A percentile compares a stretch with the other conserved stretches of the same genome.
phyloP scores from a whole-genome alignment of 1,140 invertebrate genomes.

The Amyelois transitella region DNA sequence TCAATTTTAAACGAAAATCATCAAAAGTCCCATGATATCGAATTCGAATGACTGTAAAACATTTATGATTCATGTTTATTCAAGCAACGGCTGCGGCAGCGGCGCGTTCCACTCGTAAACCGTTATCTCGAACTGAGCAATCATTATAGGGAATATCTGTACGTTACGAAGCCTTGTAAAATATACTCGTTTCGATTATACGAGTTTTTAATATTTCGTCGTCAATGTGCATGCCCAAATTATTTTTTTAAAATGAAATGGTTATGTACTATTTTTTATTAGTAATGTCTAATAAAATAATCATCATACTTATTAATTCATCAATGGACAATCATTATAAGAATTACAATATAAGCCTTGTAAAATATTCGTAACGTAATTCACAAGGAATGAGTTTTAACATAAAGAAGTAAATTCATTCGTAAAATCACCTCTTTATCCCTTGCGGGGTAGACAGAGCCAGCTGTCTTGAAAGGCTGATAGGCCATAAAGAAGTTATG shows the following conservation, averaged over 20 bases:
- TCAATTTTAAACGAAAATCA: conserved; percentile 5
- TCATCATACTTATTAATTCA: no score
- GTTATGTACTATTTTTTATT: no score
- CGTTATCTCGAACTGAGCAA: neutral
- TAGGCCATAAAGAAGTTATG: neutral
- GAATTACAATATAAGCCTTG: no score
- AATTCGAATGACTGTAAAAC: conserved; percentile 21
- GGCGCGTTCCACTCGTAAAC: neutral
- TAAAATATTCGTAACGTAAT: no score
- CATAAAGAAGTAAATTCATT: no score
- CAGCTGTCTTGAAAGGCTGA: neutral
- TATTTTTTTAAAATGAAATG: no score
- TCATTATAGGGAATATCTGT: conserved; percentile 1
- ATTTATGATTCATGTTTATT: conserved; percentile 38
- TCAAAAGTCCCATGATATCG: conserved; percentile 1
- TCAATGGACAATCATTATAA: no score
- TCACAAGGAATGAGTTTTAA: no score
- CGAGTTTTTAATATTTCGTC: neutral
- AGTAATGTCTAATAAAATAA: no score
- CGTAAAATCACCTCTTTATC: neutral
- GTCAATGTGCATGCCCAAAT: neutral
- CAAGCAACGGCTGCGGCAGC: conserved; percentile 9
- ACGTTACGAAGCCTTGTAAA: neutral
- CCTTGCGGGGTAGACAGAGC: no score
- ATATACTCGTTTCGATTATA: neutral